Evolutionary conservation across 2,888 invertebrate species (phyloP).

Genomic region (Athrips mouffetella): DNA sequence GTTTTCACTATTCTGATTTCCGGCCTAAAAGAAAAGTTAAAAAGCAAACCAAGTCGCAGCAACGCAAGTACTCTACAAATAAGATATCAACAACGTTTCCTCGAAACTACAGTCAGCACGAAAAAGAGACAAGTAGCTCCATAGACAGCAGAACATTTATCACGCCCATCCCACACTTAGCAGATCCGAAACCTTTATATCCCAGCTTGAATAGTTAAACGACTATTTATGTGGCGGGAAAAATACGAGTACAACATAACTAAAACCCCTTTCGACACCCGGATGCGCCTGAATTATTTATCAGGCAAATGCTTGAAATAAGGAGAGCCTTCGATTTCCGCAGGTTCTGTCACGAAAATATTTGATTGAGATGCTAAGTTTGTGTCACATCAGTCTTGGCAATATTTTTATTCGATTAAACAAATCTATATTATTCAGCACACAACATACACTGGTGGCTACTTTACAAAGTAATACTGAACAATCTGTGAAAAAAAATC

Average conservation of each 20-base stretch:
- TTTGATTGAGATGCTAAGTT: background rate
- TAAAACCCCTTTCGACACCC: constrained; percentile 48
- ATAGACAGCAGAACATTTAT: constrained; percentile 31
- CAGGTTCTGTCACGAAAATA: background rate
- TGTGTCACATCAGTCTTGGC: too few species aligned
- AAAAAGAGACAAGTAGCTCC: constrained; percentile 25
- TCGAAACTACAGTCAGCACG: constrained; percentile 10
- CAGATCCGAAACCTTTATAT: constrained; percentile 41
- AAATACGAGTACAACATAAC: constrained; percentile 37
- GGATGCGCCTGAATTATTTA: constrained; percentile 54
- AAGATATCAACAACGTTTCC: too few species aligned
- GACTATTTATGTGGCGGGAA: constrained; percentile 31
- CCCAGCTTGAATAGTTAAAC: constrained; percentile 38
- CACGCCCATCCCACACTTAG: constrained; percentile 38
- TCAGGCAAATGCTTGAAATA: constrained; percentile 28
- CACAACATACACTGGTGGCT: too few species aligned
- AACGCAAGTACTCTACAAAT: too few species aligned
- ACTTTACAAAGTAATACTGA: too few species aligned
- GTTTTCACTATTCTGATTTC: too few species aligned
- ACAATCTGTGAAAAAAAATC: too few species aligned
- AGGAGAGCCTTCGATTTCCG: background rate
- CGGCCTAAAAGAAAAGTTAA: too few species aligned
- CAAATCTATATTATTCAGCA: too few species aligned
- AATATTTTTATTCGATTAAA: too few species aligned
- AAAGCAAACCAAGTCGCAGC: too few species aligned